Evolutionary conservation across 2,888 invertebrate genomes (phyloP), one percentile per base, ranked within the genome.

Genomic region (Sisyra nigra): DNA sequence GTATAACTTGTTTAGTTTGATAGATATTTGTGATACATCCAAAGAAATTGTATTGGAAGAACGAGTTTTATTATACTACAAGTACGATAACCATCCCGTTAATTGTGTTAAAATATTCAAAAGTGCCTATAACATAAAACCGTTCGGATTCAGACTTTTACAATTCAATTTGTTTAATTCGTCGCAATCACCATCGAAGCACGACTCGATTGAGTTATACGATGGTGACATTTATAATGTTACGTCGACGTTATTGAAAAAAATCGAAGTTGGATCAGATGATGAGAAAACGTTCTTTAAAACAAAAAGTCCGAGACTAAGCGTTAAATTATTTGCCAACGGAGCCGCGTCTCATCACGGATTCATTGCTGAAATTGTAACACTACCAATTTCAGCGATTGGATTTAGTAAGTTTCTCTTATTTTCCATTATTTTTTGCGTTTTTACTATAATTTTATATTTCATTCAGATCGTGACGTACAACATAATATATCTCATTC

Each of bases 51-150:
- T 74, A 2, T 76, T 98, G 2, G 86, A 91, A 59, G 92, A 96
- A 57, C 71, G 96, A 38, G 76, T 96, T 4, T 62, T 97, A 1
- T 59, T 98, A 14, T 98, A 94, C 59, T 96, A 93, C 63, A 97
- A 96, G 60, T 98, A 98, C 55, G 92, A 93, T 55, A 93, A 93
- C 52, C 80, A 83, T 59, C 89, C 94, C 0, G 87, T 94, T 0
- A 97, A 96, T 58, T 98, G 97, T 57, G 87, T 97, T 1, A 99
- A 98, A 63, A 91, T 96, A 51, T 93, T 98, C 58, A 81, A 83
- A 44, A 86, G 91, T 47, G 77, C 78, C 46, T 85, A 78, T 55
- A 74, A 81, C 47, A 79, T 85, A 0, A 93, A 93, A 57, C 84
- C 83, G 10, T 76, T 96, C 53, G 93, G 92, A 7, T 84, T 96